Base-by-base conservation (phyloP, 2,888 invertebrate genomes). In the Nebria salina region DNA sequence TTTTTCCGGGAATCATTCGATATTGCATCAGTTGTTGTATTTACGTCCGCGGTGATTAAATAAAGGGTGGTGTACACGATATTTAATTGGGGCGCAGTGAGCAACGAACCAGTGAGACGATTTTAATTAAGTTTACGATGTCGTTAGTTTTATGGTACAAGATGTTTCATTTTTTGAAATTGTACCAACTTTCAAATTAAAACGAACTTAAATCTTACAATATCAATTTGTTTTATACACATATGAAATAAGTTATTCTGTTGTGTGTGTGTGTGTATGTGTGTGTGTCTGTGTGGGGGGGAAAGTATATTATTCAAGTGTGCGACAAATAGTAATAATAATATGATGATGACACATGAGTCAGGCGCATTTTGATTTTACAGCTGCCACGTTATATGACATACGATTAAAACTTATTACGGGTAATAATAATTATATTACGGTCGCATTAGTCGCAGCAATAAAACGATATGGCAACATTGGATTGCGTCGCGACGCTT, bases 361-460 rank as follows among this genome's bases (percentile, higher is more conserved):
- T 13, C 41, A 65, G 65, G 65, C 78, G 74, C 78, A 78, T 73
- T 74, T 66, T 78, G 78, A 78, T 78, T 78, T 73, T 65, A 73
- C 65, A 41, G 65, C 74, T 42, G 41, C 74, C 74, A 73, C 54
- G 65, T 11, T 11, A 7, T 72, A 34, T 34, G n/a, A 25, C n/a
- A 65, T 73, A 77, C 73, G 73, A 65, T 77, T 77, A 65, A 73
- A 73, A 64, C 77, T 73, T 74, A 74, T 78, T 74, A 73, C 11
- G 54, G 4, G 54, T 75, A 80, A 80, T 80, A 70, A 65, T 75
- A 80, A 72, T 80, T 75, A 75, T 68, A 75, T 78, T 64, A 66
- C 74, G 65, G 41, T 6, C 41, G 15, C 66, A 54, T 43, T 34
- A 64, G 72, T 70, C 25, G 26, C 54, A 42, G 41, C 15, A 72